A percentile compares a stretch with the other conserved stretches of the same genome.
phyloP scores from a whole-genome alignment of 1,140 invertebrate species.

The Araneus ventricosus region DNA sequence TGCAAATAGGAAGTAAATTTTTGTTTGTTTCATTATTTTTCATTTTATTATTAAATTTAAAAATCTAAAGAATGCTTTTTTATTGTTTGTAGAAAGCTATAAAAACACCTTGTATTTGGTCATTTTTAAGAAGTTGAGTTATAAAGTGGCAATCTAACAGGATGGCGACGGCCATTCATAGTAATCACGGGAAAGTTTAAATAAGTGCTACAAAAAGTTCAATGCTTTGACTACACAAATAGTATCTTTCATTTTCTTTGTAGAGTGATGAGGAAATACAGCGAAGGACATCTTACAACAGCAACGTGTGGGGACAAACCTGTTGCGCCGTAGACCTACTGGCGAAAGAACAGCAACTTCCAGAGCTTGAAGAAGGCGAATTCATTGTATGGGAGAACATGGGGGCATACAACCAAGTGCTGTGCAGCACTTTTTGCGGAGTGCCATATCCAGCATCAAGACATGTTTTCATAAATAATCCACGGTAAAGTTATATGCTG shows the following conservation, averaged over 20 bases:
- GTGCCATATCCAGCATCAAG: slow-evolving; percentile 18
- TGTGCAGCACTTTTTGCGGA: slow-evolving; percentile 35
- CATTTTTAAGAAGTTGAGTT: no score
- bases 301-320: slow-evolving; percentile 82
- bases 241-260: neutral
- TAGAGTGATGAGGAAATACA: neutral
- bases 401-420: slow-evolving; percentile 82
- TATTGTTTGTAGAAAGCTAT: no score
- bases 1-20: no score
- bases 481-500: neutral
- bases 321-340: slow-evolving; percentile 82
- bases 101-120: no score
- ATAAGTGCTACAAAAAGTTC: no score
- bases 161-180: no score
- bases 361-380: slow-evolving; percentile 80
- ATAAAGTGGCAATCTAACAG: no score
- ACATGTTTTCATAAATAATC: slow-evolving; percentile 17
- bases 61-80: no score
- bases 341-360: slow-evolving; percentile 79
- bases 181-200: no score
- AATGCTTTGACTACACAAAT: neutral
- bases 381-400: slow-evolving; percentile 81
- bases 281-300: slow-evolving; percentile 71
- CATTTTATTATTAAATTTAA: no score
- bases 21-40: no score